Base-by-base conservation (phyloP, 2,888 invertebrate genomes). In the Luperina nickerlii region DNA sequence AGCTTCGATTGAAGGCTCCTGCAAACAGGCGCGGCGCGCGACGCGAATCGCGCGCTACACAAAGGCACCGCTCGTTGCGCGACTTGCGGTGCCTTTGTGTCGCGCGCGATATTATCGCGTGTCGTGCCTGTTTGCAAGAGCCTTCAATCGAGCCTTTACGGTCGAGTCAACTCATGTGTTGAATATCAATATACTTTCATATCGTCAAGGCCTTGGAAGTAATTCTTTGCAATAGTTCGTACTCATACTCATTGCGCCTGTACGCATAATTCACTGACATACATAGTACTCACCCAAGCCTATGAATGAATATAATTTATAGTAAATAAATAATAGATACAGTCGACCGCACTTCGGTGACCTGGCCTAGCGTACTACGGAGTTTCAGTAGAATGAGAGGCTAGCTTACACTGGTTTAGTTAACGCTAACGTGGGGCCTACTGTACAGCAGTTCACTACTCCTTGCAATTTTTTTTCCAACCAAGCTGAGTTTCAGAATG, bases 161-260 rank as follows among this genome's bases (percentile, higher is more conserved):
- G 32, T 32, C 32, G 32, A 87, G 92, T 93, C 93, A 92, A 93
- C 92, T 94, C 93, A 95, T 89, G 81, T 88, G 83, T 85, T 71
- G 62, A 68, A 76, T 76, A 73, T 74, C 57, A 75, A 79, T 82
- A 79, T 83, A 84, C 74, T 75, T 81, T 82, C 63, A 79, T 74
- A 80, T 76, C 83, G 63, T 82, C 78, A 84, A 85, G 76, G 84
- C 71, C 87, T 85, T 76, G 67, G 82, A 80, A 85, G 79, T 80
- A 82, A 87, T 89, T 91, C 85, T 89, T 82, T 86, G 69, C 86
- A 69, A 73, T 76, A 78, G 72, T 84, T 77, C 71, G 72, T 86
- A 78, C 38, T 38, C 38, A 6, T 38, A 32, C 7, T 38, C 42
- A 63, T 77, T 69, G 63, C 67, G 71, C 82, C 74, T 45, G 62